Percentiles rank a stretch among this genome's conserved stretches.
Conservation (phyloP, 2,888 invertebrate genomes). For the Drosophila nr. perissopoda region DNA sequence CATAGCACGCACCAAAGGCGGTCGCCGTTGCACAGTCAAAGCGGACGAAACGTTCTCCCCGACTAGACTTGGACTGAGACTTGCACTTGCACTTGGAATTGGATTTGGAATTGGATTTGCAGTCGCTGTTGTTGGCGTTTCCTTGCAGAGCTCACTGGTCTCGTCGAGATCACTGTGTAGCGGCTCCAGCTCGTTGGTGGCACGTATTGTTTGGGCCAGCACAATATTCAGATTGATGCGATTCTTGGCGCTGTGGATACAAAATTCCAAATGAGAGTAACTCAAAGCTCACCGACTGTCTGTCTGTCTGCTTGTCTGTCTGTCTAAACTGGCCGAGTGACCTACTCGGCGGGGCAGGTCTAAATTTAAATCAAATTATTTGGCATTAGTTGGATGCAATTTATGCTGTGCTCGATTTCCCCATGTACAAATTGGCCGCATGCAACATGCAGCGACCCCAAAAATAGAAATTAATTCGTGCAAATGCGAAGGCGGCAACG, state of each 20-base stretch:
- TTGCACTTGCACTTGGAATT: not conserved
- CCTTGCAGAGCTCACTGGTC: conserved; percentile 33
- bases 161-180: conserved; percentile 75
- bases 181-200: conserved; percentile 76
- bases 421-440: conserved; percentile 49
- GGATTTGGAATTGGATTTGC: not conserved
- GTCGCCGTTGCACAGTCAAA: conserved; percentile 79
- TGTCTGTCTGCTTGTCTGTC: conserved; percentile 6
- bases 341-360: conserved; percentile 46
- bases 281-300: conserved; percentile 8
- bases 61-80: not conserved
- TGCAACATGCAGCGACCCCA: conserved; percentile 49
- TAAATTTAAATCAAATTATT: conserved; percentile 78
- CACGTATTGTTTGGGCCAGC: conserved; percentile 86
- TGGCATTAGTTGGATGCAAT: conserved; percentile 66
- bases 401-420: conserved; percentile 66
- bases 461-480: conserved; percentile 76
- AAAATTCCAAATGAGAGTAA: conserved; percentile 27
- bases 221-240: conserved; percentile 88
- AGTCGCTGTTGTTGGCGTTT: conserved; percentile 7
- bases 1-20: conserved; percentile 85
- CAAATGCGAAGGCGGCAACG: conserved; percentile 51
- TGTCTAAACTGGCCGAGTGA: conserved; percentile 50
- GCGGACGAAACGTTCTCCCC: conserved; percentile 50
- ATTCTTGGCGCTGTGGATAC: conserved; percentile 73